Evolutionary conservation across 2,888 invertebrate species (phyloP).

Genomic region (Drosophila histrio): DNA sequence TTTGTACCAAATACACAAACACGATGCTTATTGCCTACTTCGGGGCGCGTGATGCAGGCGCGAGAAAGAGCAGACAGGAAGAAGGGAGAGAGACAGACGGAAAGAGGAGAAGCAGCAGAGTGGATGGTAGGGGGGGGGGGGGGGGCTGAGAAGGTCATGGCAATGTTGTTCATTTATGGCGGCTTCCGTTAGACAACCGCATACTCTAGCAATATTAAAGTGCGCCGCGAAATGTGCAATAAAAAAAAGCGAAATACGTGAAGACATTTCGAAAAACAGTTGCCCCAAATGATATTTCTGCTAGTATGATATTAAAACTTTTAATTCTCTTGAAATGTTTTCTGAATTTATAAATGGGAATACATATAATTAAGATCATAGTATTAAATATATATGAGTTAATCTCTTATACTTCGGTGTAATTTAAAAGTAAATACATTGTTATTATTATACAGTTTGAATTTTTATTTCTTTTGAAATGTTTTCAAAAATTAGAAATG

Average conservation of each 20-base stretch:
- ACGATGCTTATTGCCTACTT: constrained; percentile 79
- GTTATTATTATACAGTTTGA: too few relatives aligned
- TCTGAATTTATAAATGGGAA: too few relatives aligned
- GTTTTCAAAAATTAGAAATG: too few relatives aligned
- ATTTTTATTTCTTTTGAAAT: too few relatives aligned
- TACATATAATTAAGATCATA: too few relatives aligned
- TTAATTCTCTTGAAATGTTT: not conserved
- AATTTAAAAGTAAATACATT: too few relatives aligned
- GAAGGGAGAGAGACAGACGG: not conserved
- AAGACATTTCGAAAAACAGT: constrained; percentile 5
- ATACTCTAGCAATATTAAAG: constrained; percentile 46
- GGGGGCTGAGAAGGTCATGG: constrained; percentile 39
- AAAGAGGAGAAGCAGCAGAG: too few relatives aligned
- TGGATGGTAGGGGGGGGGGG: not conserved
- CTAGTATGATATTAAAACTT: not conserved
- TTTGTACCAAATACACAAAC: constrained; percentile 76
- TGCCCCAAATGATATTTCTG: not conserved
- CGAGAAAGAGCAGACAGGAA: constrained; percentile 1
- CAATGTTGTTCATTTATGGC: constrained; percentile 70
- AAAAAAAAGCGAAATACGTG: constrained; percentile 25
- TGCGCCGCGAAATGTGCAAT: constrained; percentile 21
- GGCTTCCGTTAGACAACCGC: constrained; percentile 57
- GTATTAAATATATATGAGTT: too few relatives aligned
- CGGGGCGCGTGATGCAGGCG: constrained; percentile 46
- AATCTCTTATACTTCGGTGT: too few relatives aligned